These are phyloP conservation scores for Schizaphis graminum DNA, from an alignment of 2,888 invertebrate species.

Conservation along the genomic window DNA sequence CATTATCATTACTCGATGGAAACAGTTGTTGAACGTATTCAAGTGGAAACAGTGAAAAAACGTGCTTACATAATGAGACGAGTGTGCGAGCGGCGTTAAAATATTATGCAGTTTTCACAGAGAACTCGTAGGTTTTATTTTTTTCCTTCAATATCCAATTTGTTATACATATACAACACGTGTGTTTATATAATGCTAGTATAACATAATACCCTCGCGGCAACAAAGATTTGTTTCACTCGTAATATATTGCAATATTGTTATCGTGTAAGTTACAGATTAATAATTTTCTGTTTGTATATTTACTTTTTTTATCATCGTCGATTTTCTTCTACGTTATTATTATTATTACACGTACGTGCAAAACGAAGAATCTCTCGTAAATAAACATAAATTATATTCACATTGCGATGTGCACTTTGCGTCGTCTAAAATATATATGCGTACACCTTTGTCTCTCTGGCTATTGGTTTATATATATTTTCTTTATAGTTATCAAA, in stretches of 20 bases:
- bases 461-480: slow-evolving; percentile 1
- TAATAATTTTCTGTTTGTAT: neutral
- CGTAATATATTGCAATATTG: neutral
- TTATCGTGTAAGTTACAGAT: neutral
- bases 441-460: neutral
- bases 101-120: slow-evolving; percentile 21
- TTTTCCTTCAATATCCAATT: neutral
- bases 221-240: neutral
- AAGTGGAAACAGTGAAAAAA: neutral
- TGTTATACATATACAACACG: neutral
- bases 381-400: slow-evolving; percentile 21
- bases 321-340: neutral
- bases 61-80: neutral
- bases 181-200: neutral
- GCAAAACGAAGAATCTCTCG: neutral
- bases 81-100: neutral
- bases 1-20: neutral
- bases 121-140: neutral
- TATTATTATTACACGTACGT: slow-evolving; percentile 12
- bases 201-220: neutral
- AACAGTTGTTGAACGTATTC: neutral
- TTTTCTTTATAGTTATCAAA: neutral
- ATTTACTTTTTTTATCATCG: neutral
- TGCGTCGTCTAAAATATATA: neutral
- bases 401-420: neutral